Percentiles rank a stretch among this genome's conserved stretches.
Evolutionary conservation across 2,797 vertebrate genomes (phyloP).

Genomic region (Lagocephalus sceleratus): DNA sequence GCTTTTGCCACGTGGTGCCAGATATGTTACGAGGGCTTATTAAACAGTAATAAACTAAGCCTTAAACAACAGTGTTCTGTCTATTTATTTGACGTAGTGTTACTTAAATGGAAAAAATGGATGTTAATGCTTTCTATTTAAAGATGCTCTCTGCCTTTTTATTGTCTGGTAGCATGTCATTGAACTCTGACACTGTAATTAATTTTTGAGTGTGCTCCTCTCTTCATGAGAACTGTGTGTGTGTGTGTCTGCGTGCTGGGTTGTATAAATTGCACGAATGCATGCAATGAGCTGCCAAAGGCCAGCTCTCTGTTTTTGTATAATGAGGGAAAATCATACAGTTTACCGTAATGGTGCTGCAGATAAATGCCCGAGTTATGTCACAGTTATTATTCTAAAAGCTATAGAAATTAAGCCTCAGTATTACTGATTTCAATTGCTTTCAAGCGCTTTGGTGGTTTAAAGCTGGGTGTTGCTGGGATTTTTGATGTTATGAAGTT

Average conservation of each 20-base stretch:
- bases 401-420: conserved; percentile 1
- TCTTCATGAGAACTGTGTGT: conserved; percentile 4
- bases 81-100: too few relatives aligned
- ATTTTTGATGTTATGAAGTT: conserved; percentile 14
- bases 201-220: not conserved
- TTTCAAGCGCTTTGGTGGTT: not conserved
- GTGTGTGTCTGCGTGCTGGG: conserved; percentile 2
- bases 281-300: conserved; percentile 7
- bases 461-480: conserved; percentile 11
- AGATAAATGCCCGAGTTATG: conserved; percentile 1
- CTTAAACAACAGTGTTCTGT: too few relatives aligned
- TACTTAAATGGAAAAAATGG: too few relatives aligned
- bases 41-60: too few relatives aligned
- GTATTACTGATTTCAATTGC: not conserved
- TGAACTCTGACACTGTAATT: not conserved
- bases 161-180: not conserved
- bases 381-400: conserved; percentile 13
- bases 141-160: not conserved
- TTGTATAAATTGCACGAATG: conserved; percentile 6
- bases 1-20: too few relatives aligned
- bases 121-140: too few relatives aligned
- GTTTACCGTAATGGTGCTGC: conserved; percentile 14
- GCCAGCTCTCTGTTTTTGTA: conserved; percentile 23
- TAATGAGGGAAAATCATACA: conserved; percentile 27
- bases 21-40: too few relatives aligned